Evolutionary conservation across 2,888 invertebrate genomes (phyloP).

Genomic region (Orthosia incerta): DNA sequence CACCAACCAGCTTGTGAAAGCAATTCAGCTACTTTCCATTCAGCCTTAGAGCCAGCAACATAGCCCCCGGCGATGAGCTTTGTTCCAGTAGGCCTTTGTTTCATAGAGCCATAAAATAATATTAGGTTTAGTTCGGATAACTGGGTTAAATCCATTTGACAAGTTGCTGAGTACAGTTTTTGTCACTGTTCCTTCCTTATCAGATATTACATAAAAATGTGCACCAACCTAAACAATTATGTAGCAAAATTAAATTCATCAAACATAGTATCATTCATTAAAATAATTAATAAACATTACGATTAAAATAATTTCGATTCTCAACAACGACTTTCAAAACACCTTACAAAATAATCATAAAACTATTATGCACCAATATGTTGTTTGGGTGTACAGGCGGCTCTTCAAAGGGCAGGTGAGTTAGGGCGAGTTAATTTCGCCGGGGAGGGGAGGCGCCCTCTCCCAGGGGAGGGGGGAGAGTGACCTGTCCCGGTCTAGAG

Average conservation of each 20-base stretch:
- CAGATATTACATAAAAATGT: too few relatives aligned
- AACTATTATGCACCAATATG: constrained; percentile 66
- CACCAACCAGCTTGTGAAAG: constrained; percentile 4
- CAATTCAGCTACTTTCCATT: constrained; percentile 6
- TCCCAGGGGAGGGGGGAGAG: constrained; percentile 70
- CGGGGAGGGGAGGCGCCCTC: constrained; percentile 72
- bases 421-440: constrained; percentile 80
- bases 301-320: background rate
- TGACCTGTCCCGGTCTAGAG: constrained; percentile 66
- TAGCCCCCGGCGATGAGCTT: background rate
- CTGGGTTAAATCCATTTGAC: background rate
- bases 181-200: background rate
- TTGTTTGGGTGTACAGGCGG: constrained; percentile 75
- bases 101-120: constrained; percentile 18
- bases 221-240: too few relatives aligned
- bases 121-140: constrained; percentile 6
- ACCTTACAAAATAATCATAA: background rate
- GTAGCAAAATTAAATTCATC: too few relatives aligned
- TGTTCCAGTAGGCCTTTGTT: constrained; percentile 9
- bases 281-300: background rate
- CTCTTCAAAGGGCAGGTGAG: constrained; percentile 88
- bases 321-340: background rate
- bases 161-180: background rate
- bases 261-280: too few relatives aligned
- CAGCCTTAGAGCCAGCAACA: background rate